phyloP scores from a whole-genome alignment of 1,140 invertebrate species.

The Odontomachus brunneus region DNA sequence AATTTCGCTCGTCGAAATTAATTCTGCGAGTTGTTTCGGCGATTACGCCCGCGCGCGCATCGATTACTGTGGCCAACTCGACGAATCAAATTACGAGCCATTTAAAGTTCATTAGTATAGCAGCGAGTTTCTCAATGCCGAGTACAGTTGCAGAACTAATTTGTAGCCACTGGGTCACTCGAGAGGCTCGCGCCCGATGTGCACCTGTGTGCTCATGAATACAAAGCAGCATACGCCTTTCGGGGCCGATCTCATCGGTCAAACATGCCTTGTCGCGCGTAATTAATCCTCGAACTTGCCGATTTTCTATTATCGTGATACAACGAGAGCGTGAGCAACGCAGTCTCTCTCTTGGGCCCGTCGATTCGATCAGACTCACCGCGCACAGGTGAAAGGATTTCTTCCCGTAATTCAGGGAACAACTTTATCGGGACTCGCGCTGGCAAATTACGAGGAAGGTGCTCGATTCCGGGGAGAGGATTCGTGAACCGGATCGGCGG shows the following conservation, averaged over 20 bases:
- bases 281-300: slow-evolving; percentile 2
- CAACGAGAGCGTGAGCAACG: no score
- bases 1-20: background rate
- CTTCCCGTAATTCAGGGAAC: no score
- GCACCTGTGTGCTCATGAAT: background rate
- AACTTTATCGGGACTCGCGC: background rate
- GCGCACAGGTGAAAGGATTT: no score
- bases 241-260: slow-evolving; percentile 31
- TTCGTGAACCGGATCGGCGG: background rate
- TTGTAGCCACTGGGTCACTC: slow-evolving; percentile 39
- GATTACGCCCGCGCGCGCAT: background rate
- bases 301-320: background rate
- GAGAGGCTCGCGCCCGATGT: slow-evolving; percentile 20
- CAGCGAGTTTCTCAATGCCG: slow-evolving; percentile 23
- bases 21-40: background rate
- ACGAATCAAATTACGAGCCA: slow-evolving; percentile 9
- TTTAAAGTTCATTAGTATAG: background rate
- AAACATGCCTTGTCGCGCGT: background rate
- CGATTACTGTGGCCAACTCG: background rate
- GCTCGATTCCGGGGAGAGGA: background rate
- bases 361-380: no score
- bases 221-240: slow-evolving; percentile 24
- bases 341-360: no score
- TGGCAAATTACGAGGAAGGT: background rate
- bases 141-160: slow-evolving; percentile 39